phyloP scores from a whole-genome alignment of 1,140 invertebrate species.

The fruit fly (Drosophila melanogaster) region Release_6_plus_ISO1_MT NC_004354.4:7990501-7991000 shows the following conservation, averaged over 20 bases:
- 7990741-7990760: constrained; percentile 66
- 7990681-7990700: constrained; percentile 76
- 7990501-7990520: too few species aligned
- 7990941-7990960: constrained; percentile 10
- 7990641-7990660: constrained; percentile 35
- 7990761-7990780: constrained; percentile 40
- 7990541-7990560: too few species aligned
- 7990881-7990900: constrained; percentile 19
- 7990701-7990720: constrained; percentile 62
- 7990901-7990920: neutral
- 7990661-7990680: constrained; percentile 48
- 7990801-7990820: neutral
- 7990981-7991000: constrained; percentile 34
- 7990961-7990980: constrained; percentile 24
- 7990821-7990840: neutral
- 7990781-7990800: constrained; percentile 15
- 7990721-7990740: constrained; percentile 50
- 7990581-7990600: constrained; percentile 21
- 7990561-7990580: neutral
- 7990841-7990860: neutral
- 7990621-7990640: constrained; percentile 7
- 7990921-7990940: neutral
- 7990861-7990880: constrained; percentile 7
- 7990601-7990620: constrained; percentile 3
- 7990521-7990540: too few species aligned